Evolutionary conservation across 2,797 vertebrate species (phyloP).

Genomic region (Pitangus sulphuratus): DNA sequence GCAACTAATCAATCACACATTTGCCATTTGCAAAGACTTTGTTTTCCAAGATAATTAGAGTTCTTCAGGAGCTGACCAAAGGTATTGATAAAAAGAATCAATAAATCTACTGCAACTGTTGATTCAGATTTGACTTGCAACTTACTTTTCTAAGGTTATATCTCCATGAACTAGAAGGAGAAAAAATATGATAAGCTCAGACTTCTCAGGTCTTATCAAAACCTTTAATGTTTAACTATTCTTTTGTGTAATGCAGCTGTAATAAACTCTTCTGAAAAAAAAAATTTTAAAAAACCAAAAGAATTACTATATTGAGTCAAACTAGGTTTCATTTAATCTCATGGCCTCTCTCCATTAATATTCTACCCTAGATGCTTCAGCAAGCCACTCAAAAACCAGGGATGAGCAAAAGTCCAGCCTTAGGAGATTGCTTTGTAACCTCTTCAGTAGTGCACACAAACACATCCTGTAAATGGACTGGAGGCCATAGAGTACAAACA

Average conservation of each 20-base stretch:
- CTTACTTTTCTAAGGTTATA: neutral
- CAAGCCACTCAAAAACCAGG: neutral
- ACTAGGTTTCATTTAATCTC: neutral
- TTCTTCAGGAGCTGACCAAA: conserved; percentile 12
- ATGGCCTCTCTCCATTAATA: neutral
- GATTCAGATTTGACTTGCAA: neutral
- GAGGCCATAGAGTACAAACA: neutral
- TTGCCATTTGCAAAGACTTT: neutral
- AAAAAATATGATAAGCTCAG: neutral
- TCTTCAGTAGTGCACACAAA: neutral
- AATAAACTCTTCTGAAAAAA: neutral
- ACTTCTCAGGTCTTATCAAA: neutral
- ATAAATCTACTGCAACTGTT: conserved; percentile 14
- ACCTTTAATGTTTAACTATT: neutral
- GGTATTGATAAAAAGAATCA: neutral
- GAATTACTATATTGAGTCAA: neutral
- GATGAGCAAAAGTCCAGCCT: neutral
- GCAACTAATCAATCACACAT: conserved; percentile 1
- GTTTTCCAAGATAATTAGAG: conserved; percentile 23
- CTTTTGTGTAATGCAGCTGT: neutral
- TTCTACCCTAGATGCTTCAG: neutral
- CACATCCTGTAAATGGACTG: neutral
- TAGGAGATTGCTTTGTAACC: neutral
- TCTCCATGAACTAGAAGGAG: neutral
- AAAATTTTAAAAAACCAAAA: neutral